Percentiles rank a stretch among this genome's conserved stretches.
Evolutionary conservation across 2,113 vertebrate genomes (phyloP).

Genomic region (Macrotis lagotis): DNA sequence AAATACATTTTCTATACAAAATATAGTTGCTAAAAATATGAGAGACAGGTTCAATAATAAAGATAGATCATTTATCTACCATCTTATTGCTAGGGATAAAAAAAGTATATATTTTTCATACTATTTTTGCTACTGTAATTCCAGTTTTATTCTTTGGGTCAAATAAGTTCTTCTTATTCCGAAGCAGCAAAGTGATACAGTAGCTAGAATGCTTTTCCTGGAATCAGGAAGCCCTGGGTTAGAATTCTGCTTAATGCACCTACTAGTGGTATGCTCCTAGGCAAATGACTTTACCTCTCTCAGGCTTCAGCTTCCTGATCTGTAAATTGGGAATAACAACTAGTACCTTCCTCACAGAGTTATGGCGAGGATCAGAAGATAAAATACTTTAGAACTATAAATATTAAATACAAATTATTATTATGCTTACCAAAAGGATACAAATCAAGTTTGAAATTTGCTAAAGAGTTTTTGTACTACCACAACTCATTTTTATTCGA

Average conservation of each 20-base stretch:
- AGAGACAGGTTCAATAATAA: neutral
- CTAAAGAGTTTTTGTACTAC: neutral
- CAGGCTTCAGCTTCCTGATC: neutral
- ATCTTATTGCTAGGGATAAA: neutral
- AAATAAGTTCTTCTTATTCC: neutral
- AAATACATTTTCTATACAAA: neutral
- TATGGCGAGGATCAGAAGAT: neutral
- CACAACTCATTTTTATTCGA: neutral
- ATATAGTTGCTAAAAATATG: neutral
- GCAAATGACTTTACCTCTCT: neutral
- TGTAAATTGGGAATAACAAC: neutral
- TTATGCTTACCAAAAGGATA: neutral
- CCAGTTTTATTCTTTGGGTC: neutral
- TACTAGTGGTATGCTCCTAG: neutral
- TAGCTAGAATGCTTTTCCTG: neutral
- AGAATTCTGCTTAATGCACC: neutral
- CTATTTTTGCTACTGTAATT: neutral
- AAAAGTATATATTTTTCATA: neutral
- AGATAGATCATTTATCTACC: neutral
- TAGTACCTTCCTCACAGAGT: neutral
- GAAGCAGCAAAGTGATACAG: neutral
- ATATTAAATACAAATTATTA: neutral
- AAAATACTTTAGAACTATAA: neutral
- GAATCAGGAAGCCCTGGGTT: neutral
- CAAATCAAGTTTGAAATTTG: neutral